Evolutionary conservation across 2,888 invertebrate genomes (phyloP).

Genomic region (Epistrophella euchroma): DNA sequence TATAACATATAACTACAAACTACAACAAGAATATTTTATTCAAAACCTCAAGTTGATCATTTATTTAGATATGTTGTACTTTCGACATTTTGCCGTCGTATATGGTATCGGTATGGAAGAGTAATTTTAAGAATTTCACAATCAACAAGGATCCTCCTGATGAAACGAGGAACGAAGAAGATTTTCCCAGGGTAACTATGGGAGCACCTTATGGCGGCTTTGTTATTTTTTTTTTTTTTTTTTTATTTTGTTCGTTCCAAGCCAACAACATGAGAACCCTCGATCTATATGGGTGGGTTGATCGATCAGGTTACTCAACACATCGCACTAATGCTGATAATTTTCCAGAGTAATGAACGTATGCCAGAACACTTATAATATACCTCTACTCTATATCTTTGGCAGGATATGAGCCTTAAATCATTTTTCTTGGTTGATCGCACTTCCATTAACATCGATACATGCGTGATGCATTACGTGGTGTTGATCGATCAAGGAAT

Average conservation of each 20-base stretch:
- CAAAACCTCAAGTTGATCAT: constrained; percentile 46
- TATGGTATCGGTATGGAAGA: constrained; percentile 41
- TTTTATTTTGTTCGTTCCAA: neutral
- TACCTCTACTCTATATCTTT: neutral
- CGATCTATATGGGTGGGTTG: constrained; percentile 69
- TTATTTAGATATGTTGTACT: constrained; percentile 53
- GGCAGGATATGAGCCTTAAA: constrained; percentile 77
- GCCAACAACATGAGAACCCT: constrained; percentile 9
- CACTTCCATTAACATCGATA: constrained; percentile 73
- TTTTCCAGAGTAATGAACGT: constrained; percentile 62
- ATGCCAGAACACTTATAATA: constrained; percentile 12
- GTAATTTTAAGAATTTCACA: constrained; percentile 15
- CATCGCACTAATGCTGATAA: constrained; percentile 38
- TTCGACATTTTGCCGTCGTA: constrained; percentile 65
- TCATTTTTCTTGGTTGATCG: constrained; percentile 77
- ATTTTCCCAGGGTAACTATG: constrained; percentile 66
- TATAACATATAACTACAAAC: neutral
- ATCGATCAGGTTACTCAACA: constrained; percentile 69
- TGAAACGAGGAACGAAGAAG: constrained; percentile 15
- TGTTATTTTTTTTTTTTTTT: neutral
- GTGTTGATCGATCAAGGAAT: constrained; percentile 44
- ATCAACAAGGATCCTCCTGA: constrained; percentile 49
- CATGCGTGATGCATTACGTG: constrained; percentile 54
- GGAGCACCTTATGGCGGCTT: constrained; percentile 65
- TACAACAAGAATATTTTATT: constrained; percentile 58